These are phyloP conservation scores for Caligus rogercresseyi DNA, from an alignment of 1,140 invertebrate species.

Conservation along the genomic window DNA sequence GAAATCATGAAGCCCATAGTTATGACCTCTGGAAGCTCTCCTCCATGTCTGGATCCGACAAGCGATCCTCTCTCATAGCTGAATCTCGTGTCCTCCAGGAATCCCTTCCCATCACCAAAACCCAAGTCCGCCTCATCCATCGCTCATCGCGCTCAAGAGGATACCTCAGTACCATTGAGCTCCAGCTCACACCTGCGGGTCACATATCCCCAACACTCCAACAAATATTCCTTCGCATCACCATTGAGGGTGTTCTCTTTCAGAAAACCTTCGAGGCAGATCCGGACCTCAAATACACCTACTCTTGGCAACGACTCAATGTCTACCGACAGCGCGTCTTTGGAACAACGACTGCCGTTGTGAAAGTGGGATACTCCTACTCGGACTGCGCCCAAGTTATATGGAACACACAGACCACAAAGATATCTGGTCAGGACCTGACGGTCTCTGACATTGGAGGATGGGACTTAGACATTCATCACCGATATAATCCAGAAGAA, in stretches of 20 bases:
- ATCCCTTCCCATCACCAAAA: constrained; percentile 75
- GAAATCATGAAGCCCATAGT: constrained; percentile 84
- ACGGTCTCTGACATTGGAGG: constrained; percentile 83
- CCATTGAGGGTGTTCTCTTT: constrained; percentile 80
- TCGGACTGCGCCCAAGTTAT: constrained; percentile 77
- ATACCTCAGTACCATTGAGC: constrained; percentile 81
- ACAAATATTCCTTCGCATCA: constrained; percentile 70
- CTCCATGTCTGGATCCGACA: constrained; percentile 21
- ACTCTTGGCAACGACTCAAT: constrained; percentile 86
- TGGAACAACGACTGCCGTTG: constrained; percentile 69
- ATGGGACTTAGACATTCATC: constrained; percentile 93
- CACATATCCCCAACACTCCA: constrained; percentile 56
- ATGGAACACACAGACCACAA: constrained; percentile 87
- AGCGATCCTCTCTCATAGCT: constrained; percentile 53
- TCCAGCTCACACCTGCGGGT: constrained; percentile 69
- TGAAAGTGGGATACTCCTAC: constrained; percentile 91
- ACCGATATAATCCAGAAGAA: constrained; percentile 56
- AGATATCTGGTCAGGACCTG: constrained; percentile 85
- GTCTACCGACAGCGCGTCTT: constrained; percentile 90
- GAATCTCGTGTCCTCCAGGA: constrained; percentile 87
- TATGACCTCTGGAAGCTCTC: constrained; percentile 69
- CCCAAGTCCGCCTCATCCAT: constrained; percentile 78
- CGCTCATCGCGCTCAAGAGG: constrained; percentile 73
- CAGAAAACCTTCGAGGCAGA: constrained; percentile 87
- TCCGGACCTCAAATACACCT: constrained; percentile 84